Percentiles rank a stretch among this genome's conserved stretches.
Conservation (phyloP, 2,113 vertebrate species). For the Psammodynastes pulverulentus region DNA sequence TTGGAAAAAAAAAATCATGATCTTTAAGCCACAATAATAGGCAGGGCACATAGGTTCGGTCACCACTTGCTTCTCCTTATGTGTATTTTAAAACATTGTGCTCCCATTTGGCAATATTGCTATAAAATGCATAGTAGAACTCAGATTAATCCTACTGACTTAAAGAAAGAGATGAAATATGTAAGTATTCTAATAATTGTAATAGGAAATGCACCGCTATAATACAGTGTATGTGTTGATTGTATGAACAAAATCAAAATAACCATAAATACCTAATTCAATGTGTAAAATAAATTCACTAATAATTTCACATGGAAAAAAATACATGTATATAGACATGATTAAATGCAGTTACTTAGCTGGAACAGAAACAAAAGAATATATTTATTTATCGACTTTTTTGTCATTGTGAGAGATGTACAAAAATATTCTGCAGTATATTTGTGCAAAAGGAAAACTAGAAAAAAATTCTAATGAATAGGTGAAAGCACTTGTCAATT, state of each 20-base stretch:
- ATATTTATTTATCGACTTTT: background rate
- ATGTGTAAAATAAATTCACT: too few species aligned
- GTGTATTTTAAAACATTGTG: background rate
- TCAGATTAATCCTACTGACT: background rate
- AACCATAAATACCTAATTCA: background rate
- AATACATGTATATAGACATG: background rate
- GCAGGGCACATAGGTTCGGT: background rate
- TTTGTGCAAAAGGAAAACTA: constrained; percentile 57
- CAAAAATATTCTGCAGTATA: constrained; percentile 59
- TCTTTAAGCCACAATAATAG: background rate
- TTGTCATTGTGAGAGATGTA: constrained; percentile 32
- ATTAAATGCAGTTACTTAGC: constrained; percentile 15
- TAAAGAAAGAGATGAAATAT: background rate
- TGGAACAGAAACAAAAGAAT: constrained; percentile 41
- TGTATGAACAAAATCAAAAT: background rate
- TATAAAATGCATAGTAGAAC: background rate
- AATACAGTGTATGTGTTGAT: background rate
- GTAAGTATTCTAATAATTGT: background rate
- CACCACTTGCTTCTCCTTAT: background rate
- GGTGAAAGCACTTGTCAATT: constrained; percentile 65
- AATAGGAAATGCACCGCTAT: background rate
- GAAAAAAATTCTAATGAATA: constrained; percentile 58
- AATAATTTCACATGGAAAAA: background rate
- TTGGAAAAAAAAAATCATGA: background rate
- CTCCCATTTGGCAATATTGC: background rate